Evolutionary conservation across 2,113 vertebrate species (phyloP).

Genomic region (Saccopteryx bilineata): DNA sequence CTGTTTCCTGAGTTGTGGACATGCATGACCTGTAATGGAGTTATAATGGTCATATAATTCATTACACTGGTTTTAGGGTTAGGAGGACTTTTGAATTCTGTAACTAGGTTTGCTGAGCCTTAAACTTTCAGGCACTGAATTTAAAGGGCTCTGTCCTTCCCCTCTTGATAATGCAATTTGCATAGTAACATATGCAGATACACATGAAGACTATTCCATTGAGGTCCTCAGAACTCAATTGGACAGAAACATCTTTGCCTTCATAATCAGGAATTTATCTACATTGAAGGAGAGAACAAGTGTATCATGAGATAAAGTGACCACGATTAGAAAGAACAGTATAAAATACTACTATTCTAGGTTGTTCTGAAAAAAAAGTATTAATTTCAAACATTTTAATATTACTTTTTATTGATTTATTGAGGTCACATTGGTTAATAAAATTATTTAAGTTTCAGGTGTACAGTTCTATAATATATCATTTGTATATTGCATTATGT

Average conservation of each 20-base stretch:
- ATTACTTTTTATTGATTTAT: too few species aligned
- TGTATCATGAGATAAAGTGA: neutral
- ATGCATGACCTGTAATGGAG: slow-evolving; percentile 36
- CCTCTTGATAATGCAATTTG: neutral
- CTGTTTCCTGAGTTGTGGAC: slow-evolving; percentile 52
- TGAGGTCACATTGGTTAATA: too few species aligned
- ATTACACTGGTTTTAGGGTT: slow-evolving; percentile 65
- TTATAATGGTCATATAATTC: slow-evolving; percentile 51
- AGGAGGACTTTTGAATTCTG: slow-evolving; percentile 69
- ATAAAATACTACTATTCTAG: neutral
- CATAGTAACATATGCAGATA: neutral
- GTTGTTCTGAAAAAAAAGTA: neutral
- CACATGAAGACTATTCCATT: neutral
- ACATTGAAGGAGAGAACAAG: neutral
- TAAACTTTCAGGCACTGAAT: neutral
- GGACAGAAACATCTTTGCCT: neutral
- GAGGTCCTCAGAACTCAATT: neutral
- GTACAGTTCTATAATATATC: too few species aligned
- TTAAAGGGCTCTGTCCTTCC: neutral
- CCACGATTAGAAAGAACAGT: neutral
- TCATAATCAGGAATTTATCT: neutral
- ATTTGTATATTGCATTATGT: too few species aligned
- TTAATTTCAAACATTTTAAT: too few species aligned
- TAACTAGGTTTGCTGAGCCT: slow-evolving; percentile 46
- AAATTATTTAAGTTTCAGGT: too few species aligned